phyloP scores from a whole-genome alignment of 2,113 vertebrate genomes.

The Anguilla rostrata region DNA sequence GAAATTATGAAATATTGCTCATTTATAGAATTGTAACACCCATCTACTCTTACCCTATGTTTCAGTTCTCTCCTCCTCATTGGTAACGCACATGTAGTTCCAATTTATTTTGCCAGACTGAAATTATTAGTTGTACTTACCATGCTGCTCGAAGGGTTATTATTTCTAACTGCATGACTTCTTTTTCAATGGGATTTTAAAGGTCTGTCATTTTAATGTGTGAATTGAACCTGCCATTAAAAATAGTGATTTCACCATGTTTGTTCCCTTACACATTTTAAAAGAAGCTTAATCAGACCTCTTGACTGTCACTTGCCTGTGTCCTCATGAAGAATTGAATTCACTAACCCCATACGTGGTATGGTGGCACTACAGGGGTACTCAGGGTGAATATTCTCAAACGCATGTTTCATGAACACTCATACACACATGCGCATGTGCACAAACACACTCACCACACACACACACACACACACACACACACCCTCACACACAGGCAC shows the following conservation, averaged over 20 bases:
- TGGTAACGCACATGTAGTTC: background rate
- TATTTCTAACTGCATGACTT: background rate
- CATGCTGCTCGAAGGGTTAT: background rate
- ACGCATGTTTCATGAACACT: background rate
- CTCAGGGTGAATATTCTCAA: background rate
- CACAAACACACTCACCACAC: background rate
- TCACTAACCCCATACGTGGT: background rate
- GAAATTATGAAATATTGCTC: background rate
- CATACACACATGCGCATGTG: background rate
- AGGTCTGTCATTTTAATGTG: background rate
- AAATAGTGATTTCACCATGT: background rate
- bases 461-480: background rate
- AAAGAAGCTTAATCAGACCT: constrained; percentile 16
- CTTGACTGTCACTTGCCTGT: background rate
- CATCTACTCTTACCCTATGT: background rate
- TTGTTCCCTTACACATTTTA: constrained; percentile 8
- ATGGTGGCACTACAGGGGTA: background rate
- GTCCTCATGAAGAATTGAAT: background rate
- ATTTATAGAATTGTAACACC: background rate
- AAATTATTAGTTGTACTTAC: background rate
- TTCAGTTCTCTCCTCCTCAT: background rate
- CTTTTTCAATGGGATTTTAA: background rate
- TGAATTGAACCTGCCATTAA: background rate
- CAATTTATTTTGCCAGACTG: background rate
- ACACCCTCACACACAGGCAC: no score